A percentile compares a stretch with the other conserved stretches of the same genome.
These are phyloP conservation scores for Drosophila yooni DNA, from an alignment of 2,888 invertebrate species.

Conservation along the genomic window DNA sequence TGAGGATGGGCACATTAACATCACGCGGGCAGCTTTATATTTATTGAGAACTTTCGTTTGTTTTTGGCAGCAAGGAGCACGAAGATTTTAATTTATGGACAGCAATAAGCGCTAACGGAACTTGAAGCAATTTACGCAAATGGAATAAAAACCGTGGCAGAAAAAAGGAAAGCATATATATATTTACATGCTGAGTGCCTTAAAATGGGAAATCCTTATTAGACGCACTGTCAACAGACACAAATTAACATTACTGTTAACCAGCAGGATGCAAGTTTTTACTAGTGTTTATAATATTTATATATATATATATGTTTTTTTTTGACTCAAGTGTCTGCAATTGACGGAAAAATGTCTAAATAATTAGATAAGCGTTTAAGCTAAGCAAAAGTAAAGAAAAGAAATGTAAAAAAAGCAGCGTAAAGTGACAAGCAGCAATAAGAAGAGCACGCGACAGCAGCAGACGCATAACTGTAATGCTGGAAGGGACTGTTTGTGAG, in stretches of 20 bases:
- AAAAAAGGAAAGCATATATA: constrained; percentile 4
- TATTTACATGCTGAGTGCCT: background rate
- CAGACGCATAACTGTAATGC: constrained; percentile 66
- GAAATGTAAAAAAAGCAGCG: constrained; percentile 50
- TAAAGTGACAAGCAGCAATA: constrained; percentile 25
- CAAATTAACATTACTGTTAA: constrained; percentile 2
- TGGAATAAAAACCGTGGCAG: background rate
- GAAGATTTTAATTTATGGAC: constrained; percentile 53
- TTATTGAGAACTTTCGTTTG: constrained; percentile 30
- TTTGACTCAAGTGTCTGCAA: constrained; percentile 41
- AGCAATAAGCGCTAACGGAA: constrained; percentile 43
- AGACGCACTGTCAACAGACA: background rate
- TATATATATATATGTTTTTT: constrained; percentile 11
- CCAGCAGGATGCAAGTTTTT: constrained; percentile 18
- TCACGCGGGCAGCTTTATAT: background rate
- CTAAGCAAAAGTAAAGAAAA: constrained; percentile 47
- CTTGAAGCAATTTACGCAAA: constrained; percentile 42
- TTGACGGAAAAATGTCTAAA: constrained; percentile 69
- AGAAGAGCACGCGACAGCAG: constrained; percentile 53
- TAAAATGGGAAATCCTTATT: constrained; percentile 5
- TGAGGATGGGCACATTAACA: background rate
- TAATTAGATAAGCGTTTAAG: constrained; percentile 81
- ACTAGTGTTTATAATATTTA: constrained; percentile 44
- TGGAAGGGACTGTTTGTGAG: constrained; percentile 40
- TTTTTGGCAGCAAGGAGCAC: constrained; percentile 32